Conservation (phyloP, 1,140 invertebrate species). For the Cydia pomonella region DNA sequence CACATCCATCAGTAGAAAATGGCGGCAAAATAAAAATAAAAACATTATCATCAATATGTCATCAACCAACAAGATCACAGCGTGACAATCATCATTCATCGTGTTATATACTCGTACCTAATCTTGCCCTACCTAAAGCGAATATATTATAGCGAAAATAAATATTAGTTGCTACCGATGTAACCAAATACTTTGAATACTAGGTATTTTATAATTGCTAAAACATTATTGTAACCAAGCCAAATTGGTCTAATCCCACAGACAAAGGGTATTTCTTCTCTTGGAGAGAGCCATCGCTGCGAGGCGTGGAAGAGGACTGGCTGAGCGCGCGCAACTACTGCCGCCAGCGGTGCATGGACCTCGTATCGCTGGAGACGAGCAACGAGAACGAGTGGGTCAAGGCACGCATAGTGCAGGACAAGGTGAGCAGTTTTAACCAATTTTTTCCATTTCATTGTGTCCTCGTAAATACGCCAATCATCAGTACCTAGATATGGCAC, state of each 20-base stretch:
- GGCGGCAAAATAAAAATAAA: too few species aligned
- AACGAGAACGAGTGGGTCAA: constrained; percentile 92
- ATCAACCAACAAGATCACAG: too few species aligned
- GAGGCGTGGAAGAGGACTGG: constrained; percentile 90
- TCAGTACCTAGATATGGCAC: constrained; percentile 4
- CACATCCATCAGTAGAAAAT: too few species aligned
- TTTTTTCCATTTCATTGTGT: neutral
- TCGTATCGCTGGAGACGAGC: constrained; percentile 89
- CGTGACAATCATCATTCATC: too few species aligned
- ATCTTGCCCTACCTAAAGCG: too few species aligned
- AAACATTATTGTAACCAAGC: neutral
- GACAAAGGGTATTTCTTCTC: constrained; percentile 91
- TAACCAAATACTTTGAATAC: too few species aligned
- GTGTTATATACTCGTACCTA: too few species aligned
- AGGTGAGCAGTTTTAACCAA: constrained; percentile 79
- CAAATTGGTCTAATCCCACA: constrained; percentile 42
- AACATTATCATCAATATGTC: too few species aligned
- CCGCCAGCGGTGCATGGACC: constrained; percentile 92
- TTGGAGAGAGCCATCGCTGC: constrained; percentile 88
- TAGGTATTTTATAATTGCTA: too few species aligned
- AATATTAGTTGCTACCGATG: too few species aligned
- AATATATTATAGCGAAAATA: too few species aligned
- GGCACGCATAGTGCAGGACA: constrained; percentile 85
- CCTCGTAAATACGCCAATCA: neutral
- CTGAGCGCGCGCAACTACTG: constrained; percentile 90